Conservation (phyloP, 2,888 invertebrate genomes). For the Patella depressa region DNA sequence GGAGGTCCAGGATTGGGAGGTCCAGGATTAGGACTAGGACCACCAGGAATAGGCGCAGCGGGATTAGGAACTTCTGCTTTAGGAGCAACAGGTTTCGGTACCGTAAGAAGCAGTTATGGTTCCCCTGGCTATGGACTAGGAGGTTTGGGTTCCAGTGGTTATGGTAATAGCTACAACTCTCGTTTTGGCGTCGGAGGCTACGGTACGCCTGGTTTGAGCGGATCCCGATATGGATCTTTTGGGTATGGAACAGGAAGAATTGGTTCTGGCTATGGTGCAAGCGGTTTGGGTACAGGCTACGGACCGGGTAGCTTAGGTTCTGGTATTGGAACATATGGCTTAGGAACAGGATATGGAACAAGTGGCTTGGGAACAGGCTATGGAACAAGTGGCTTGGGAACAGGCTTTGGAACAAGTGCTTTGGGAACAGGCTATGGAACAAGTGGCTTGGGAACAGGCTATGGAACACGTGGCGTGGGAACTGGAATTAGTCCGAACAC, state of each 20-base stretch:
- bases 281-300: neutral
- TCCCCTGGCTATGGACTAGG: neutral
- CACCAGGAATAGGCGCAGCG: neutral
- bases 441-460: neutral
- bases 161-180: neutral
- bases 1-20: neutral
- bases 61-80: neutral
- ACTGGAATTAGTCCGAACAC: neutral
- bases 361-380: neutral
- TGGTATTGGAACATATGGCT: neutral
- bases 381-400: neutral
- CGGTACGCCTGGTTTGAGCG: neutral
- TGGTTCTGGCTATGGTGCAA: neutral
- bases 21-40: neutral
- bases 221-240: neutral
- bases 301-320: neutral
- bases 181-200: neutral
- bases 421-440: neutral
- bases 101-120: neutral
- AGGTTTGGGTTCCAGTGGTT: neutral
- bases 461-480: neutral
- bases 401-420: neutral
- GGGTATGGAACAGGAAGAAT: neutral
- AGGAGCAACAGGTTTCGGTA: neutral
- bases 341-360: neutral